Base-by-base conservation (phyloP, 2,888 invertebrate genomes). In the Alviniconcha strummeri region DNA sequence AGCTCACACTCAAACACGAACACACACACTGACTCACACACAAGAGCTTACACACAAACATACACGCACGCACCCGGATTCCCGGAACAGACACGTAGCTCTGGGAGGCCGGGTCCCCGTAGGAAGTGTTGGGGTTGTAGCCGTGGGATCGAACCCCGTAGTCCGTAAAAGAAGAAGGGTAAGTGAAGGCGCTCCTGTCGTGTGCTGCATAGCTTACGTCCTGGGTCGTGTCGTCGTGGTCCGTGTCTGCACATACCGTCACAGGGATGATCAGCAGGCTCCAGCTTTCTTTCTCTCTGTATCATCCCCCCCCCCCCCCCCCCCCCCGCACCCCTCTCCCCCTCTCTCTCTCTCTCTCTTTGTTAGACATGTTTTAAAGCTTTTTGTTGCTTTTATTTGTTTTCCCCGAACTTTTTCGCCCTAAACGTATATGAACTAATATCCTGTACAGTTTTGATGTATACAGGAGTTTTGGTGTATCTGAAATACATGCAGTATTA, bases 131-230 rank as follows among this genome's bases (percentile, higher is more conserved):
- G 52, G 19, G 60, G 19, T 52, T 19, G 52, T 52, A 11, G 52
- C 52, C 60, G 19, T 60, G 78, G 2, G 7, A 52, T 1, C 78
- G 78, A 7, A 15, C 15, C 9, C 78, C 78, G 52, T 52, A 78
- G 15, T 78, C 78, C 4, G 78, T 64, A 19, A 57, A 60, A 17
- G 64, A 64, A 60, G 64, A 64, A 6, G 77, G 36, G 78, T 78
- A 78, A 60, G 78, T 78, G 64, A 78, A 78, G 60, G 60, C 60
- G 52, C 78, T 78, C 13, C 78, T 9, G 78, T 78, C 78, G 52
- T 78, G 78, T 1, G 60, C 60, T 6, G 52, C 64, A 9, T 64
- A 78, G 78, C 78, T 78, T n/a, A 36, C 52, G 13, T 78, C 78
- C 13, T 78, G 78, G 6, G 52, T 36, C n/a, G 78, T 64, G 60